A percentile compares a stretch with the other conserved stretches of the same genome.
Evolutionary conservation across 2,113 vertebrate species (phyloP).

Genomic region (Narcine bancroftii): DNA sequence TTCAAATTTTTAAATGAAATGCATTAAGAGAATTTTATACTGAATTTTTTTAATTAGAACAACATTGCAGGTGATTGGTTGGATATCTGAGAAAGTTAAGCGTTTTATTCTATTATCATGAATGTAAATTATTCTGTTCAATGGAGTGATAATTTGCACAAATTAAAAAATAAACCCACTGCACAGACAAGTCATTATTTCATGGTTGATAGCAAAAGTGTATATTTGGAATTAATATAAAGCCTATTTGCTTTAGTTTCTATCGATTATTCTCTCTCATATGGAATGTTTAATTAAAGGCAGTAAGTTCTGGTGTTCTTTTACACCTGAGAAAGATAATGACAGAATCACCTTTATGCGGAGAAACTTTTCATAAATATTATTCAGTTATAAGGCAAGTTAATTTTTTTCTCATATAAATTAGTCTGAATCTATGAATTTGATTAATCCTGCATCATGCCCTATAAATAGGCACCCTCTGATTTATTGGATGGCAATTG

Average conservation of each 20-base stretch:
- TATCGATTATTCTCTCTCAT: background rate
- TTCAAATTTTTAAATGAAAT: background rate
- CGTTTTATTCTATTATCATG: background rate
- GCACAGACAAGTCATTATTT: background rate
- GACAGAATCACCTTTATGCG: background rate
- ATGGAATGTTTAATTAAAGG: background rate
- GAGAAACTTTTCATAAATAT: background rate
- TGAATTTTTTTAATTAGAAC: background rate
- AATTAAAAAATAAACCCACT: slow-evolving; percentile 20
- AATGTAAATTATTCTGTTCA: background rate
- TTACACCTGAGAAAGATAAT: background rate
- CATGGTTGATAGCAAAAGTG: background rate
- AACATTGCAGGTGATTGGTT: background rate
- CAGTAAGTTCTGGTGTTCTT: slow-evolving; percentile 16
- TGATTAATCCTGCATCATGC: background rate
- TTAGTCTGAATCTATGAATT: background rate
- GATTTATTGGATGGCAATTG: background rate
- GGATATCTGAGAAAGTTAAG: slow-evolving; percentile 1
- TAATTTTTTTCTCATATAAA: background rate
- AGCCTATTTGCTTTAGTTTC: background rate
- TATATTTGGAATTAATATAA: background rate
- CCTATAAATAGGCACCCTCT: background rate
- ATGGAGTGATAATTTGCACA: background rate
- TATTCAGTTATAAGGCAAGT: background rate
- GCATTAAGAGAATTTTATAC: background rate